Evolutionary conservation across 2,797 vertebrate genomes (phyloP), one percentile per base, ranked within the genome.

Genomic region (Labroides dimidiatus): DNA sequence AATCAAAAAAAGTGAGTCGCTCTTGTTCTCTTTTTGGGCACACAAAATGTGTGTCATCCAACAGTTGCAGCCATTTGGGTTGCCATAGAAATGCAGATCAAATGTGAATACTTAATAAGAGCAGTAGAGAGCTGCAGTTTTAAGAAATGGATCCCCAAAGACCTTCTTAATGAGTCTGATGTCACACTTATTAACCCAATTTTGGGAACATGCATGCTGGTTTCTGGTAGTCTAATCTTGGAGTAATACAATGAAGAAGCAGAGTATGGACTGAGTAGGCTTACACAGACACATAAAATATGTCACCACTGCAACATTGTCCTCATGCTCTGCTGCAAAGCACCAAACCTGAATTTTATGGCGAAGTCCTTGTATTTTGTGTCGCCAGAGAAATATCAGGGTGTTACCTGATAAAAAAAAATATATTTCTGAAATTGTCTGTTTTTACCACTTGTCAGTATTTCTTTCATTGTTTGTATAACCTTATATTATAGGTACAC

Each of bases 71-170:
- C 19, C 44, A 42, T 51, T 23, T 19, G 12, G 19, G 20, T 27
- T 51, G 50, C 52, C 19, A 60, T 27, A n/a, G 48, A 58, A 33
- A 11, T 17, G 43, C 19, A 12, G 19, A 44, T 67, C 19, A 42
- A 75, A 71, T 30, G 19, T 53, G 41, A 43, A 41, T 20, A 43
- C 21, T 53, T 33, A 75, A 58, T 41, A 42, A n/a, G 27, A 47
- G 65, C 33, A 41, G 19, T 11, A 24, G 36, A 52, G 14, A 66
- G 49, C 15, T 57, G 2, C 6, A 58, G 24, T 47, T 27, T 6
- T 17, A 37, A 70, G 36, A 67, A 72, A 80, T 15, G 4, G 5
- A 51, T 70, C 50, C 47, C 69, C 23, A 21, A 12, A 47, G 69
- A 66, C 24, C 21, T 63, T 21, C 7, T 45, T 45, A 56, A 56